These are phyloP conservation scores for Bradysia coprophila DNA, from an alignment of 1,140 invertebrate genomes.

Conservation along the genomic window DNA sequence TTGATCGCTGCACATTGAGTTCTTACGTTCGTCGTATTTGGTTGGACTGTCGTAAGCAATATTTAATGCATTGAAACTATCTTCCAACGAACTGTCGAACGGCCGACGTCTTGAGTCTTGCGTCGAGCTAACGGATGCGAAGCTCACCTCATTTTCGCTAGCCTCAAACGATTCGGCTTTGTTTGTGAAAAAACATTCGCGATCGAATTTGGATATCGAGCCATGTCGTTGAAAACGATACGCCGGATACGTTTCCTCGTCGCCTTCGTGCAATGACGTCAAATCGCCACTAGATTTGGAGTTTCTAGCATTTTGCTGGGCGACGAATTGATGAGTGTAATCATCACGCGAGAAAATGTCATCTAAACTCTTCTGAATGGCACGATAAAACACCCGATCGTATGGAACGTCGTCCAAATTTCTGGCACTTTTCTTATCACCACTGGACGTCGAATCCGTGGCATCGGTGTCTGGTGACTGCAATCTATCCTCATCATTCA, in stretches of 20 bases:
- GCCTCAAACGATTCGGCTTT: background rate
- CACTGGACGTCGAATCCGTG: too few relatives aligned
- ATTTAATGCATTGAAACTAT: conserved; percentile 4
- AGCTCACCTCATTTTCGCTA: background rate
- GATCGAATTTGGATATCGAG: conserved; percentile 18
- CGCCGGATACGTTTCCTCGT: conserved; percentile 5
- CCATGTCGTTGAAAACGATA: conserved; percentile 17
- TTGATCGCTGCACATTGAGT: conserved; percentile 6
- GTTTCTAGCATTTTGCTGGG: conserved; percentile 11
- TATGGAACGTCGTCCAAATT: conserved; percentile 17
- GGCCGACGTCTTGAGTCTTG: background rate
- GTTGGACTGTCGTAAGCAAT: background rate
- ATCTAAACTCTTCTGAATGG: conserved; percentile 9
- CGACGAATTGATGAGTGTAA: background rate
- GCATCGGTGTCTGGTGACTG: background rate
- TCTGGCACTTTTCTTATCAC: background rate
- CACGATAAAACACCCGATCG: conserved; percentile 18
- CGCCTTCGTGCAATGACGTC: conserved; percentile 16
- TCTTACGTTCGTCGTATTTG: conserved; percentile 5
- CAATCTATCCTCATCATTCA: background rate
- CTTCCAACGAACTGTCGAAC: background rate
- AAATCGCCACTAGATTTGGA: conserved; percentile 22
- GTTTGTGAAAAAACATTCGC: conserved; percentile 16
- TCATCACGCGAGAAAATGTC: conserved; percentile 7
- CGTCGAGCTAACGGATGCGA: background rate